Evolutionary conservation across 2,888 invertebrate genomes (phyloP), one percentile per base, ranked within the genome.

Genomic region (Cenopis cana): DNA sequence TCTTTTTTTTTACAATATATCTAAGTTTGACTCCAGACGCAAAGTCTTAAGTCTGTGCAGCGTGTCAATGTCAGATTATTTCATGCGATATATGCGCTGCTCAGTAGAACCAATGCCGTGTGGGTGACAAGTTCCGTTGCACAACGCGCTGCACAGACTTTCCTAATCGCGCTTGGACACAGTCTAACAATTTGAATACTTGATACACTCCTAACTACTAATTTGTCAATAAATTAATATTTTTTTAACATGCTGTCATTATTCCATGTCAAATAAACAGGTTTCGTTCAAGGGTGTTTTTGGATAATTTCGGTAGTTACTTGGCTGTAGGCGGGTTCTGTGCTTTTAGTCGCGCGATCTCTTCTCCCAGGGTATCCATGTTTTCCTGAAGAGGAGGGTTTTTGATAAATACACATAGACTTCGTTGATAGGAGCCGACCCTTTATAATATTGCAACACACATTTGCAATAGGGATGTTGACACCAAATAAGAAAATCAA

Each of bases 361-460:
- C 97, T 62, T 95, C 95, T 41, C 97, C 97, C 59, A 97, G 87
- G 0, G 97, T 97, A 82, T 97, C 97, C 78, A 97, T 95, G 82
- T 95, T 97, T 88, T 97, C 96, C 96, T 97, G 88, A 93, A 94
- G 75, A 77, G 76, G 64, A 68, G 17, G 36, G 54, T 8, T 46
- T 46, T 12, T n/a, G 6, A 46, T 46, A 14, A 41, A 14, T 41
- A 41, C 5, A 14, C 24, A 29, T 38, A 6, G n/a, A n/a, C n/a
- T n/a, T n/a, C n/a, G n/a, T n/a, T n/a, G n/a, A n/a, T n/a, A n/a
- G n/a, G n/a, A n/a, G n/a, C n/a, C n/a, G n/a, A n/a, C n/a, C n/a
- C n/a, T n/a, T n/a, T n/a, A n/a, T n/a, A n/a, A n/a, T n/a, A n/a
- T n/a, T n/a, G n/a, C n/a, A n/a, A n/a, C n/a, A n/a, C n/a, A n/a